Base-by-base conservation (phyloP, 2,888 invertebrate genomes). In the Xestia ashworthii region DNA sequence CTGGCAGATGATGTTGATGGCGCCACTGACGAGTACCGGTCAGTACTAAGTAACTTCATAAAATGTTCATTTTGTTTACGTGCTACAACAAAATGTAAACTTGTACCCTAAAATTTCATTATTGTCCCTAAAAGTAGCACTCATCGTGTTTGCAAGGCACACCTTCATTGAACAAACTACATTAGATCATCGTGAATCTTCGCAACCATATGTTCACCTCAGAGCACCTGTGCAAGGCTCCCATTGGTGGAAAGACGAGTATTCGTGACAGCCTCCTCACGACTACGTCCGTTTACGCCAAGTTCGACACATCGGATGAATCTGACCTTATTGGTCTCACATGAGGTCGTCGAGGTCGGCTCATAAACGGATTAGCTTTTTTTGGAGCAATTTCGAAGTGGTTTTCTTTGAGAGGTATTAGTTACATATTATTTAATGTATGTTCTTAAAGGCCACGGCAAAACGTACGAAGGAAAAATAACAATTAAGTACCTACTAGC, bases 241-340 rank as follows among this genome's bases (percentile, higher is more conserved):
- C 22, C 66, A 50, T 48, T 55, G 53, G 70, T n/a, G 41, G 67
- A 50, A 16, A 22, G 25, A 8, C 67, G 46, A 32, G 16, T 9
- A 50, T 48, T 83, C 86, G 86, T 83, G 83, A 83, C 65, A 12
- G 58, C 12, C 69, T 46, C 12, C 22, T 79, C 83, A 86, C 83
- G 84, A 84, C 64, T 69, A 6, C 22, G 58, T 16, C 82, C 25
- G 58, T 65, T 85, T 77, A 55, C 55, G 67, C 60, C 62, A 76
- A 71, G 77, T 74, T 82, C 71, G 83, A 53, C 55, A 78, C 83
- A 64, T 81, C 44, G 58, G n/a, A 65, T 22, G n/a, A 46, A 67
- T 41, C 69, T 86, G 87, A 81, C 87, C 87, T 86, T 77, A 78
- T 81, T n/a, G 65, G 58, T 41, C 53, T 44, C n/a, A 32, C 8